Conservation (phyloP, 2,113 vertebrate species). For the Atrichornis clamosus region DNA sequence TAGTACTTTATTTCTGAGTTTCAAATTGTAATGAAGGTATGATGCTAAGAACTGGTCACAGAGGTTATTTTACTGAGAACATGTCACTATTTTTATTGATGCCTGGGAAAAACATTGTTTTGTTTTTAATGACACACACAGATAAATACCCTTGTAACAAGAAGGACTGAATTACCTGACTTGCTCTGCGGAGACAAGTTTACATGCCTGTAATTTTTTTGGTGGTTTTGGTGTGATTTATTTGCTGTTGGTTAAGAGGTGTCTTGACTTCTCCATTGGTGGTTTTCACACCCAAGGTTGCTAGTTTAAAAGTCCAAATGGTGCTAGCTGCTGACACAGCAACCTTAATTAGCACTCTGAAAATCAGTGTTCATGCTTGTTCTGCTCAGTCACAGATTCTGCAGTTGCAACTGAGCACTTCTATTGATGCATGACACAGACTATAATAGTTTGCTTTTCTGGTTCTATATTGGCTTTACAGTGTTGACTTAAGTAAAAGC, state of each 20-base stretch:
- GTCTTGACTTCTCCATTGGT: background rate
- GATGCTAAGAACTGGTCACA: background rate
- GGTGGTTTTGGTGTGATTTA: background rate
- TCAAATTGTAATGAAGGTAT: background rate
- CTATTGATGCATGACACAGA: background rate
- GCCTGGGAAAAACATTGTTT: background rate
- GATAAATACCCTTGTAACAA: background rate
- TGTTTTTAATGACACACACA: background rate
- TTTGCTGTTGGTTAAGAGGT: background rate
- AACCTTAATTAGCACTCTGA: background rate
- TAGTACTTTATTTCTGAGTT: background rate
- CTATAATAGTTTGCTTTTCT: slow-evolving; percentile 6
- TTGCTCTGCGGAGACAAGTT: background rate
- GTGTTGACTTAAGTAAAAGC: slow-evolving; percentile 29
- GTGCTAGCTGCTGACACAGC: background rate
- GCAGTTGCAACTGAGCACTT: background rate
- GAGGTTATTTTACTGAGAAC: background rate
- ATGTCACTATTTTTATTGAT: background rate
- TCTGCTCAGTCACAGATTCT: background rate
- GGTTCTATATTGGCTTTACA: background rate
- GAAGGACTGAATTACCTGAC: background rate
- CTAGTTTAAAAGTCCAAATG: background rate
- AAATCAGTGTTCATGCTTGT: background rate
- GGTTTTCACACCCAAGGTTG: background rate
- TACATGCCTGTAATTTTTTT: background rate